Evolutionary conservation across 2,113 vertebrate genomes (phyloP).

Genomic region (Prunella himalayana): DNA sequence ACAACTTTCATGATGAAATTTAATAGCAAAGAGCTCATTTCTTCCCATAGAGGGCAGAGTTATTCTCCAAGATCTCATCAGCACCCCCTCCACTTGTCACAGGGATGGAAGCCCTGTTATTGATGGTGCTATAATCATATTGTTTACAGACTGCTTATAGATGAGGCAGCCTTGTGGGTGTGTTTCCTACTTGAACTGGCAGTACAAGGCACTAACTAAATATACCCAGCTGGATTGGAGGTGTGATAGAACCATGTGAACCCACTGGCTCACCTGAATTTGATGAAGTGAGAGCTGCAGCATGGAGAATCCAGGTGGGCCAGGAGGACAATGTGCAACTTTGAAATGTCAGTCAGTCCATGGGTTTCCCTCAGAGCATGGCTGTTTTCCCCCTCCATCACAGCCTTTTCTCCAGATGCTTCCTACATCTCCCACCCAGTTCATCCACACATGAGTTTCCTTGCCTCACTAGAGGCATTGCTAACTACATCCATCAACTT

Average conservation of each 20-base stretch:
- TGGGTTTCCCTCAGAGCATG: neutral
- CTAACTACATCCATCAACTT: neutral
- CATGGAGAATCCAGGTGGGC: neutral
- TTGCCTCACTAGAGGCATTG: neutral
- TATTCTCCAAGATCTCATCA: neutral
- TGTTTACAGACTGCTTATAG: neutral
- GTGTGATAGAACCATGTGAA: neutral
- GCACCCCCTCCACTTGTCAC: neutral
- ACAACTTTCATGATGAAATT: neutral
- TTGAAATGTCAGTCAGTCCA: neutral
- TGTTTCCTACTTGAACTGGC: neutral
- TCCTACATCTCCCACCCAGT: neutral
- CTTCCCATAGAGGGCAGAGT: neutral
- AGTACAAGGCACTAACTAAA: neutral
- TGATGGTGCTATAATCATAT: neutral
- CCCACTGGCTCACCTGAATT: neutral
- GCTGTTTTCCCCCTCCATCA: neutral
- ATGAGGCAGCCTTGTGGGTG: neutral
- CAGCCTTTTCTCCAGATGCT: accelerated
- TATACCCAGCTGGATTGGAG: neutral
- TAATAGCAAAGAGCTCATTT: neutral
- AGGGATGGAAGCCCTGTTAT: neutral
- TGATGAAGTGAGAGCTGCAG: neutral
- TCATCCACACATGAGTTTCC: neutral
- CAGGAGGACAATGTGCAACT: accelerated